A percentile compares a stretch with the other conserved stretches of the same genome.
These are phyloP conservation scores for Apostichopus parvimensis DNA, from an alignment of 35 echinoderm and acorn worm species.

Conservation along the genomic window DNA sequence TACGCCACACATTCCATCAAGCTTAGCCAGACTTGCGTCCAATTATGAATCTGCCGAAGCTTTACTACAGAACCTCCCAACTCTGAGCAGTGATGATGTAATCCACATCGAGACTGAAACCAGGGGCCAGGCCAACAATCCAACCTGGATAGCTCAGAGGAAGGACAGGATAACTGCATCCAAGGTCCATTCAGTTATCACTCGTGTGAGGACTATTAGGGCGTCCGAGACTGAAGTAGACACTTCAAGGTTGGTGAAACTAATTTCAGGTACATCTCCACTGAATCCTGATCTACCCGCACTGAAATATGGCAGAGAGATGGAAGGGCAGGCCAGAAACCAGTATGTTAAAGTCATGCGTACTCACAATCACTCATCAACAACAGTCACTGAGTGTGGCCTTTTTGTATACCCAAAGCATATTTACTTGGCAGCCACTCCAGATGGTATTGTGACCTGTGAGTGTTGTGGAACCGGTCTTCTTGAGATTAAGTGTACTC, in stretches of 20 bases:
- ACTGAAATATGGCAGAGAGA: constrained; percentile 50
- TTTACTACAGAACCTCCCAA: no score
- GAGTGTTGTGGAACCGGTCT: constrained; percentile 51
- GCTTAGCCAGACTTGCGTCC: no score
- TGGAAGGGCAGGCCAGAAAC: constrained; percentile 57
- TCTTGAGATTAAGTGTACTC: constrained; percentile 69
- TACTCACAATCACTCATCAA: background rate
- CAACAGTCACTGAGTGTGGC: background rate
- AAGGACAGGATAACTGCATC: no score
- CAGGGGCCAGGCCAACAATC: no score
- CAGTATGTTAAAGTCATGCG: background rate
- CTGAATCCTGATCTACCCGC: constrained; percentile 20
- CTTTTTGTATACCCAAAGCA: background rate
- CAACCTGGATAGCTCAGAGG: no score
- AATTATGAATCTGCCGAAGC: no score
- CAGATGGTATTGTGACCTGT: constrained; percentile 65
- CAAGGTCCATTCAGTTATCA: no score
- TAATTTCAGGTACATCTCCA: constrained; percentile 22
- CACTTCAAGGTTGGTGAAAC: background rate
- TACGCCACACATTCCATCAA: no score
- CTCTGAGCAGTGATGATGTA: no score
- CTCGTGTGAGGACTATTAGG: no score
- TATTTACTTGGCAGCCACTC: constrained; percentile 45
- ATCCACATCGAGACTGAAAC: no score
- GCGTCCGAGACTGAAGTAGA: no score